Percentiles rank a stretch among this genome's conserved stretches.
Conservation (phyloP, 64 coral and sea anemone species). For the Pachyseris speciosa region DNA sequence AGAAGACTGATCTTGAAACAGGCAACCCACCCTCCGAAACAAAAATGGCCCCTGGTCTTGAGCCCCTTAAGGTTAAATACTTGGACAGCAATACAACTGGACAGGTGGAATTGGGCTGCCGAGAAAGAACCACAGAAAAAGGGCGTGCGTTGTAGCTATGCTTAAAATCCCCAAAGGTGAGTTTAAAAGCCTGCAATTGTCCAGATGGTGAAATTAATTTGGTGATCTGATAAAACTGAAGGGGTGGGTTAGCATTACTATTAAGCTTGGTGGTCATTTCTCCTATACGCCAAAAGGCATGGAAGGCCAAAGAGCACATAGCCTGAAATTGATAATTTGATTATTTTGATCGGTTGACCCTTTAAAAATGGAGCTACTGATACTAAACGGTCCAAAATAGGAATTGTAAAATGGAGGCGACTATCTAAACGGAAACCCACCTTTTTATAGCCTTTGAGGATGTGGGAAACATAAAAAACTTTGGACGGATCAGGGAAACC, state of each 20-base stretch:
- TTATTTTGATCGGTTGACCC: constrained; percentile 23
- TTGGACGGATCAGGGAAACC: constrained; percentile 12
- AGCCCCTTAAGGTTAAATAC: constrained; percentile 42
- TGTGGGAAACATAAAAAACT: too few relatives aligned
- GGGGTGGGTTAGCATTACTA: not conserved
- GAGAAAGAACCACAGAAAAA: constrained; percentile 26
- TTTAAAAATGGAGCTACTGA: too few relatives aligned
- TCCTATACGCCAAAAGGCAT: constrained; percentile 32
- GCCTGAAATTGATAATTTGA: constrained; percentile 72
- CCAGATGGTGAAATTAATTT: not conserved
- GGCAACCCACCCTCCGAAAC: too few relatives aligned
- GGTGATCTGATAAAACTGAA: not conserved
- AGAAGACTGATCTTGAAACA: too few relatives aligned
- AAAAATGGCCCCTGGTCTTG: not conserved
- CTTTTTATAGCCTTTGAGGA: constrained; percentile 59
- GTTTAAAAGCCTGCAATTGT: too few relatives aligned
- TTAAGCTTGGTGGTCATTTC: constrained; percentile 11
- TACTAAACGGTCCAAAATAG: too few relatives aligned
- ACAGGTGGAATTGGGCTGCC: too few relatives aligned
- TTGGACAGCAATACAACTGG: too few relatives aligned
- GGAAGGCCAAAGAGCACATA: constrained; percentile 61
- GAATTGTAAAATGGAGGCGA: constrained; percentile 53
- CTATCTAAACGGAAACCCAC: constrained; percentile 28
- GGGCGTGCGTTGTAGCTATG: constrained; percentile 50
- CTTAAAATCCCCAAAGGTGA: too few relatives aligned